Evolutionary conservation across 2,113 vertebrate species (phyloP).

Genomic region (Heteronetta atricapilla): DNA sequence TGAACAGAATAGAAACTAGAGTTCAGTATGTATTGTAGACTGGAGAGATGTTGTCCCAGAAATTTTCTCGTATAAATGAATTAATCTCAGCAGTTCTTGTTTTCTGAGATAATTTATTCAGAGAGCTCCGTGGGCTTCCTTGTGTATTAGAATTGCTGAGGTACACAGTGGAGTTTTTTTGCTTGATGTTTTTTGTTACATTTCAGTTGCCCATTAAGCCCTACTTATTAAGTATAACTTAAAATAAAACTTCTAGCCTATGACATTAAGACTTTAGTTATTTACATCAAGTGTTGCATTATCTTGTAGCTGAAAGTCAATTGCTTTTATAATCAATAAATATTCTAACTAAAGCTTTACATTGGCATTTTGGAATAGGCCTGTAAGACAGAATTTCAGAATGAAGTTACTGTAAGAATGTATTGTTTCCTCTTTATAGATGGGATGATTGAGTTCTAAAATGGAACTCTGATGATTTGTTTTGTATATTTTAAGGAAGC

Average conservation of each 20-base stretch:
- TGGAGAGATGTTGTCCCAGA: background rate
- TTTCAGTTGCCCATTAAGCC: background rate
- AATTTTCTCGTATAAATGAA: background rate
- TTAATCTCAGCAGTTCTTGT: background rate
- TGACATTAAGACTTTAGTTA: background rate
- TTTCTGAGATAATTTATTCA: background rate
- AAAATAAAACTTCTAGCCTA: background rate
- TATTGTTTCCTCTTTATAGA: background rate
- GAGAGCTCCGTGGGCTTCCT: background rate
- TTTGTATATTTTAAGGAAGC: background rate
- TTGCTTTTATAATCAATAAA: background rate
- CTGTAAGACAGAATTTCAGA: background rate
- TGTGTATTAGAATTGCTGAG: background rate
- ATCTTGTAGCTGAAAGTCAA: background rate
- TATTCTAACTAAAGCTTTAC: background rate
- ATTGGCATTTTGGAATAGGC: background rate
- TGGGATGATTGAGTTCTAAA: background rate
- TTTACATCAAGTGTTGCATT: background rate
- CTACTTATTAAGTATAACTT: background rate
- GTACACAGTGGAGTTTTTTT: background rate
- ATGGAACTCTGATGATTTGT: background rate
- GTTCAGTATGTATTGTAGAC: background rate
- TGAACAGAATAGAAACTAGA: background rate
- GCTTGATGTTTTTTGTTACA: background rate
- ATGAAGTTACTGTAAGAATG: background rate